Conservation (phyloP, 1,140 invertebrate genomes). For the Probaryconus sp. region DNA sequence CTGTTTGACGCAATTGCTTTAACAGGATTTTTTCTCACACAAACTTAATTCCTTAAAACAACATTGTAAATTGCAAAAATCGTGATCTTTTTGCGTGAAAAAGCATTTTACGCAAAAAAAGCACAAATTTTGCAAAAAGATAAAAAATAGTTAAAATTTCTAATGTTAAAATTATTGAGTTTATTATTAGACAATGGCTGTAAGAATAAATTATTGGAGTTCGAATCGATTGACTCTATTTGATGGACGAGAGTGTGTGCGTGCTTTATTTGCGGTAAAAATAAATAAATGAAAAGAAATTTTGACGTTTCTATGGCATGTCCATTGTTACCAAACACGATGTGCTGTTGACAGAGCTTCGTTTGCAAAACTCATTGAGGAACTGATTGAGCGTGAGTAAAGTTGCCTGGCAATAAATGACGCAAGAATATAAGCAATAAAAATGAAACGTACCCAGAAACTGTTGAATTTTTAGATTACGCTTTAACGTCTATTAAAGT, state of each 20-base stretch:
- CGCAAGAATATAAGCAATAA: slow-evolving; percentile 3
- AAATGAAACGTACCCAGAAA: slow-evolving; percentile 4
- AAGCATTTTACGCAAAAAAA: slow-evolving; percentile 15
- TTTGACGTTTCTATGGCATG: slow-evolving; percentile 22
- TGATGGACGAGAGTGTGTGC: slow-evolving; percentile 13
- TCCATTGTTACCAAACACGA: slow-evolving; percentile 13
- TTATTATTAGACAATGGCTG: slow-evolving; percentile 24
- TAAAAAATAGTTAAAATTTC: slow-evolving; percentile 1
- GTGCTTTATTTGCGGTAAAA: slow-evolving; percentile 36
- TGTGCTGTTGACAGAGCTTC: slow-evolving; percentile 17
- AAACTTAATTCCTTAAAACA: too few relatives aligned
- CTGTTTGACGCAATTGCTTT: slow-evolving; percentile 9
- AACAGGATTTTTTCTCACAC: too few relatives aligned
- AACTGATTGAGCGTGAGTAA: slow-evolving; percentile 19
- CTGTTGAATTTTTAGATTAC: slow-evolving; percentile 1
- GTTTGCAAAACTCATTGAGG: slow-evolving; percentile 1
- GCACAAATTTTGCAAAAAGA: background rate
- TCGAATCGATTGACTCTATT: slow-evolving; percentile 20
- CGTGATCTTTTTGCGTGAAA: slow-evolving; percentile 20
- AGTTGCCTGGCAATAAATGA: slow-evolving; percentile 7
- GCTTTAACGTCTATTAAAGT: too few relatives aligned
- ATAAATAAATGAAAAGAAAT: slow-evolving; percentile 28
- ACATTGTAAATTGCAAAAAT: too few relatives aligned
- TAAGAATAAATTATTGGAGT: slow-evolving; percentile 8
- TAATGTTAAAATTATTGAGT: slow-evolving; percentile 21